These are phyloP conservation scores for Chrysomallon squamiferum DNA, from an alignment of 1,140 invertebrate species.

Conservation along the genomic window DNA sequence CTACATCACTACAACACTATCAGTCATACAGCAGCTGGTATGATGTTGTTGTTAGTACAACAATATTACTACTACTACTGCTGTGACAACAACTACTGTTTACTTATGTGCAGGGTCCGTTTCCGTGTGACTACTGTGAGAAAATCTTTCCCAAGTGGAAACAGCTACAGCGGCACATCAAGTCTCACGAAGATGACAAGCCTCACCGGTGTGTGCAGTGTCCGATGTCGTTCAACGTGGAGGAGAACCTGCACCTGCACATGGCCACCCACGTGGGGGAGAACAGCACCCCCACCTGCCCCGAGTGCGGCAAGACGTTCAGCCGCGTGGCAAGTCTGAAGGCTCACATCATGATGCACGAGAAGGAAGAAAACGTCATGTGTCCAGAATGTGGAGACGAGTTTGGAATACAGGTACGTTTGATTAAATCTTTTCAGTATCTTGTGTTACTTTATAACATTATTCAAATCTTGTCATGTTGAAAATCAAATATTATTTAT, in stretches of 20 bases:
- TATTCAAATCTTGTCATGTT: not conserved
- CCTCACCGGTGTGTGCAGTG: slow-evolving; percentile 71
- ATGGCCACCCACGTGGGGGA: slow-evolving; percentile 68
- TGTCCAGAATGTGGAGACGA: slow-evolving; percentile 76
- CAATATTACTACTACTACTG: not conserved
- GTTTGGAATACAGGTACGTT: slow-evolving; percentile 71
- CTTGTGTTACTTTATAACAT: not conserved
- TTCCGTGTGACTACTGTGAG: slow-evolving; percentile 68
- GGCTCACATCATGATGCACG: slow-evolving; percentile 74
- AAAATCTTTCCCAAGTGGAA: slow-evolving; percentile 68
- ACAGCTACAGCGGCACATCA: slow-evolving; percentile 67
- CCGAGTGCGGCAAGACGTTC: slow-evolving; percentile 73
- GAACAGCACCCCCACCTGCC: slow-evolving; percentile 66
- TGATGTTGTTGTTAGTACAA: not conserved
- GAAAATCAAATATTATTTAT: too few relatives aligned
- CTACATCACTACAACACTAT: too few relatives aligned
- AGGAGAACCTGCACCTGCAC: slow-evolving; percentile 71
- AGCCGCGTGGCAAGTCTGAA: slow-evolving; percentile 74
- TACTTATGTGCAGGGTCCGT: slow-evolving; percentile 55
- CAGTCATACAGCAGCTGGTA: too few relatives aligned
- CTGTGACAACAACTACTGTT: not conserved
- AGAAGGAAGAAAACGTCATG: slow-evolving; percentile 73
- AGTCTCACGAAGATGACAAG: slow-evolving; percentile 71
- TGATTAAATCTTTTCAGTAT: not conserved
- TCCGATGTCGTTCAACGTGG: slow-evolving; percentile 71